A percentile compares a stretch with the other conserved stretches of the same genome.
phyloP scores from a whole-genome alignment of 2,888 invertebrate genomes.

The Campoletis raptor region DNA sequence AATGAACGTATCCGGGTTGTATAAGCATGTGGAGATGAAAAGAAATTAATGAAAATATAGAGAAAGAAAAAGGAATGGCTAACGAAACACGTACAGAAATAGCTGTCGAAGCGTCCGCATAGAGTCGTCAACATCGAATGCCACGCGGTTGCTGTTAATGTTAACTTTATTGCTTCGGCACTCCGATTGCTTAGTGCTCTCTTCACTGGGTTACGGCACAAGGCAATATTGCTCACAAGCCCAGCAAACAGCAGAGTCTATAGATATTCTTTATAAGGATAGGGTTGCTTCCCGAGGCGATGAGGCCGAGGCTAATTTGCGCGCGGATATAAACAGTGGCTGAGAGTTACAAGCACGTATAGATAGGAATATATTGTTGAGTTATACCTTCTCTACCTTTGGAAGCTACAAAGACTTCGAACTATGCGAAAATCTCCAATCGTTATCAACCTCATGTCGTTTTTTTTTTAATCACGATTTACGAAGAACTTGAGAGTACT shows the following conservation, averaged over 20 bases:
- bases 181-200: constrained; percentile 52
- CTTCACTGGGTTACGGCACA: constrained; percentile 50
- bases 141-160: constrained; percentile 64
- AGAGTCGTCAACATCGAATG: constrained; percentile 64
- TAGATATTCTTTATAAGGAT: constrained; percentile 64
- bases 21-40: constrained; percentile 37
- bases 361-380: constrained; percentile 50
- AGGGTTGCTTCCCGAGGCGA: constrained; percentile 63
- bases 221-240: constrained; percentile 20
- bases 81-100: constrained; percentile 35
- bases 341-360: constrained; percentile 49
- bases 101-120: constrained; percentile 58
- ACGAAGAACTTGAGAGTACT: neutral
- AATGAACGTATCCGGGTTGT: constrained; percentile 61
- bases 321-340: constrained; percentile 58
- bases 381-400: constrained; percentile 11
- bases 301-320: constrained; percentile 61
- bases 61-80: constrained; percentile 20
- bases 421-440: constrained; percentile 34
- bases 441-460: constrained; percentile 6
- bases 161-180: constrained; percentile 64
- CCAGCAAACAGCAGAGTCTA: constrained; percentile 23
- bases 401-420: constrained; percentile 25
- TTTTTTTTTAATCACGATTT: neutral
- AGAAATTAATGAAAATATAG: constrained; percentile 16